Evolutionary conservation across 2,113 vertebrate species (phyloP).

Genomic region (Etheostoma spectabile): DNA sequence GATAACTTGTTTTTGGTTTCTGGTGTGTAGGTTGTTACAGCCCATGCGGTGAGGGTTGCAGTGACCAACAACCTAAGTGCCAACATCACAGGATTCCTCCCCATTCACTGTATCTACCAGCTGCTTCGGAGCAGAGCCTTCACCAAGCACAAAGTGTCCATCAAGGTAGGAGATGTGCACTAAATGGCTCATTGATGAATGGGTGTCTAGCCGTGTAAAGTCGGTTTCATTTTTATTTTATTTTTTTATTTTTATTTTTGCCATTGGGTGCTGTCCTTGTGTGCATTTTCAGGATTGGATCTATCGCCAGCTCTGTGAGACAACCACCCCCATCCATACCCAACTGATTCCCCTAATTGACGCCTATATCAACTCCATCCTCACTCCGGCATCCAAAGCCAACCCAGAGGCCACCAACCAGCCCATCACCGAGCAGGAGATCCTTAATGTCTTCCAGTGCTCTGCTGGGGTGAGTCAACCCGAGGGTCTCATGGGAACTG

Average conservation of each 20-base stretch:
- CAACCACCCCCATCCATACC: conserved; percentile 93
- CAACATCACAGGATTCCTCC: conserved; percentile 97
- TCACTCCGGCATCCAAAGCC: conserved; percentile 97
- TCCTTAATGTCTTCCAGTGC: conserved; percentile 93
- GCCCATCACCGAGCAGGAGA: conserved; percentile 97
- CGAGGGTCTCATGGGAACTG: background rate
- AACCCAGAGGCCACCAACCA: conserved; percentile 99
- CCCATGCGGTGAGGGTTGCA: conserved; percentile 95
- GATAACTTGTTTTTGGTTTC: conserved; percentile 5
- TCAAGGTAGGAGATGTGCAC: conserved; percentile 87
- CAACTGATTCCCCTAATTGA: conserved; percentile 96
- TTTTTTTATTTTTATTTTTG: too few species aligned
- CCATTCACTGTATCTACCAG: conserved; percentile 99
- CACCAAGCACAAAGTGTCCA: conserved; percentile 99
- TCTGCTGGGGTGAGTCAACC: conserved; percentile 85
- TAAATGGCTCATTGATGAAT: fast-evolving
- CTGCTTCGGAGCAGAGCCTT: conserved; percentile 95
- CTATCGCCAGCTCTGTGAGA: conserved; percentile 96
- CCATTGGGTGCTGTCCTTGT: background rate
- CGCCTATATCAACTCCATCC: conserved; percentile 97
- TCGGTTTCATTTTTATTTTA: background rate
- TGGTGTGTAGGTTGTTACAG: conserved; percentile 92
- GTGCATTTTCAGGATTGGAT: conserved; percentile 93
- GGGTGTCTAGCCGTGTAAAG: fast-evolving
- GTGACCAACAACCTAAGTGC: conserved; percentile 96